Conservation (phyloP, 2,888 invertebrate species). For the Tridacna crocea region DNA sequence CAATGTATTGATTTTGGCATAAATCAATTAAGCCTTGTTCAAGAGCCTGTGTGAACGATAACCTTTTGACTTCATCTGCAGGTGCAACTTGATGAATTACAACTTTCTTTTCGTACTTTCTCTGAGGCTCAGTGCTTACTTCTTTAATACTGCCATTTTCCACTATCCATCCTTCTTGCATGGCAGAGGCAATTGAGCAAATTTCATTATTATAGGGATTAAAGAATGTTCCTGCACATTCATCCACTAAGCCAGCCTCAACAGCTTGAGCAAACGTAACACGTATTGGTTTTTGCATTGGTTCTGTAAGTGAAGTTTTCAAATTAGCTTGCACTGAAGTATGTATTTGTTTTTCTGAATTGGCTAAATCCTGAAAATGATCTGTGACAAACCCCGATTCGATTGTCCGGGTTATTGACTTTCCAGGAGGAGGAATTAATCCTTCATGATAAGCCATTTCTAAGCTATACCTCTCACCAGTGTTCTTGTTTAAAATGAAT, state of each 20-base stretch:
- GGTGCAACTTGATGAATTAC: constrained; percentile 59
- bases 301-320: constrained; percentile 56
- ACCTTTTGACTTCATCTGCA: constrained; percentile 60
- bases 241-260: constrained; percentile 87
- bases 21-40: constrained; percentile 91
- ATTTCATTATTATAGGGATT: constrained; percentile 80
- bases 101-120: constrained; percentile 63
- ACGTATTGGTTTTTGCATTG: constrained; percentile 44
- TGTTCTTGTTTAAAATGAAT: constrained; percentile 87
- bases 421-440: constrained; percentile 76
- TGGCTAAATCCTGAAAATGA: constrained; percentile 51
- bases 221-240: constrained; percentile 88
- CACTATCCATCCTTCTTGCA: constrained; percentile 90
- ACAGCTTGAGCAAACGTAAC: constrained; percentile 88
- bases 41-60: constrained; percentile 88
- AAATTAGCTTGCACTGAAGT: constrained; percentile 55
- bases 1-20: constrained; percentile 74
- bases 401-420: constrained; percentile 52
- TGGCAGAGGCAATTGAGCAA: constrained; percentile 83
- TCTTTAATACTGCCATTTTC: constrained; percentile 84
- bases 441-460: constrained; percentile 89
- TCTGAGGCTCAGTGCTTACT: constrained; percentile 51
- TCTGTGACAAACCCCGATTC: constrained; percentile 59
- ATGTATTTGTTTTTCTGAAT: constrained; percentile 55
- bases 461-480: constrained; percentile 89